Percentiles rank a stretch among this genome's conserved stretches.
These are phyloP conservation scores for Manis pentadactyla DNA, from an alignment of 2,797 vertebrate species.

Conservation along the genomic window DNA sequence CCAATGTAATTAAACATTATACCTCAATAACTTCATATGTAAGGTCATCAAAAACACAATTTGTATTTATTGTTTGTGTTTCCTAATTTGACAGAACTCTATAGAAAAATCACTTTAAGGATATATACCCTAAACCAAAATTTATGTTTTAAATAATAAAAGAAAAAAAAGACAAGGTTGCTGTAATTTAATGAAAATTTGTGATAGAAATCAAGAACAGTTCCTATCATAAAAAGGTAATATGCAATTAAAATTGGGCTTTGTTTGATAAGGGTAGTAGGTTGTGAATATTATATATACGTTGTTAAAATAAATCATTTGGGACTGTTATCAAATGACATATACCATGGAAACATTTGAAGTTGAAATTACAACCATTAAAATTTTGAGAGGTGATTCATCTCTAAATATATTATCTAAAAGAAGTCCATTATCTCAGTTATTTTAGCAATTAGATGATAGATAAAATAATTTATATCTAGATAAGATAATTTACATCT, in stretches of 20 bases:
- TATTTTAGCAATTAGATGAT: background rate
- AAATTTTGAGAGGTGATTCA: background rate
- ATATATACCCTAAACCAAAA: background rate
- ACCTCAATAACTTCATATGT: background rate
- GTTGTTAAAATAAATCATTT: accelerated
- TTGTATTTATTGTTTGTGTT: background rate
- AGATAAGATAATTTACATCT: background rate
- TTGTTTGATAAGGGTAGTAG: accelerated
- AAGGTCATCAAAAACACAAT: background rate
- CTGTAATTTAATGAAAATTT: background rate
- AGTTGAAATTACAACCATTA: background rate
- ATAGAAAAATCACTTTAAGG: background rate
- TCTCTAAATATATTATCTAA: background rate
- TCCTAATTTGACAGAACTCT: background rate
- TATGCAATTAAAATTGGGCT: background rate
- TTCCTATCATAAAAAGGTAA: background rate
- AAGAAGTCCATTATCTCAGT: background rate
- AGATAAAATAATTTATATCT: too few species aligned
- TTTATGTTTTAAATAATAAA: background rate
- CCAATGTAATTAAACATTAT: background rate
- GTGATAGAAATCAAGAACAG: background rate
- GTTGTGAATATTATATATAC: background rate
- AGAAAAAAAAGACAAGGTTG: background rate
- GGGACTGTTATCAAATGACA: background rate
- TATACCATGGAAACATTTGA: background rate